Evolutionary conservation across 2,113 vertebrate genomes (phyloP).

Genomic region (Entelurus aequoreus): DNA sequence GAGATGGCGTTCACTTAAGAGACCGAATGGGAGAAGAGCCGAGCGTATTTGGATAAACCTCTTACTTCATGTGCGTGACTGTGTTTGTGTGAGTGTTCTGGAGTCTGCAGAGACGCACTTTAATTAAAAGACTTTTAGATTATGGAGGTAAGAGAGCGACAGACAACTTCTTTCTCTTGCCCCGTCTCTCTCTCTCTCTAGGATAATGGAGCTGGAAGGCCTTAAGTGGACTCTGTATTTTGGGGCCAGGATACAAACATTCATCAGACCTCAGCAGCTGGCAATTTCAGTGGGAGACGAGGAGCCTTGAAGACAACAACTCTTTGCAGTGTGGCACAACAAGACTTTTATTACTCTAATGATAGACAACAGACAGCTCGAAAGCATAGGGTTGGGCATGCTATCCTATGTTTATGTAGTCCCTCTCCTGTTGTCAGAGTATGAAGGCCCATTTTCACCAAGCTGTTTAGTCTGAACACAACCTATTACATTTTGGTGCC

Average conservation of each 20-base stretch:
- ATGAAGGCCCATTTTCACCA: background rate
- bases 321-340: conserved; percentile 63
- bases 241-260: conserved; percentile 66
- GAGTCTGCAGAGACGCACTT: conserved; percentile 44
- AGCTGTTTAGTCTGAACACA: too few relatives aligned
- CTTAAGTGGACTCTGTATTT: conserved; percentile 71
- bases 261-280: conserved; percentile 70
- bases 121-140: conserved; percentile 67
- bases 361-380: conserved; percentile 67
- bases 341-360: conserved; percentile 78
- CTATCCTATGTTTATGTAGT: conserved; percentile 4
- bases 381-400: conserved; percentile 50
- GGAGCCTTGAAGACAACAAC: conserved; percentile 63
- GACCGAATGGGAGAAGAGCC: conserved; percentile 48
- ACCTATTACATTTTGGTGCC: background rate
- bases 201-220: conserved; percentile 54
- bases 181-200: conserved; percentile 27
- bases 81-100: conserved; percentile 38
- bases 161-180: conserved; percentile 27
- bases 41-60: conserved; percentile 49
- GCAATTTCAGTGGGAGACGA: conserved; percentile 72
- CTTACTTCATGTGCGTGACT: conserved; percentile 4
- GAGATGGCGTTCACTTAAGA: conserved; percentile 43
- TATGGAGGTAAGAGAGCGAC: conserved; percentile 50
- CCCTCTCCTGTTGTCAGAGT: background rate